A percentile compares a stretch with the other conserved stretches of the same genome.
Conservation (phyloP, 1,140 invertebrate genomes). For the Sitobion miscanthi region DNA sequence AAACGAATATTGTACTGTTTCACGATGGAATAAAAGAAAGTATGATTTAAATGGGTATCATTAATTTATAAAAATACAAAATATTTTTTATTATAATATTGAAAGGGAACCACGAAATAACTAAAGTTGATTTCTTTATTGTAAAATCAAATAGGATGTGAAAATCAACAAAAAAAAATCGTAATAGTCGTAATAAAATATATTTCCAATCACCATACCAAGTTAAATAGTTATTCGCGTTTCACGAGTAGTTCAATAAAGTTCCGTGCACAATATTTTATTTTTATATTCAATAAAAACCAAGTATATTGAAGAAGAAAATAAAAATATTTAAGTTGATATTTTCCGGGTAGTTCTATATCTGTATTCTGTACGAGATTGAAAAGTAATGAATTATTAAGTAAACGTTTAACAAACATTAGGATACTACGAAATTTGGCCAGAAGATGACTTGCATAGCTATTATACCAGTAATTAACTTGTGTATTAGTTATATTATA, state of each 20-base stretch:
- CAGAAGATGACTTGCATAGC: not conserved
- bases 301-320: not conserved
- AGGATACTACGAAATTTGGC: not conserved
- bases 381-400: not conserved
- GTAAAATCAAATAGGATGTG: not conserved
- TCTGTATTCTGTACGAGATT: not conserved
- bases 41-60: not conserved
- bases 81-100: not conserved
- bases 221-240: not conserved
- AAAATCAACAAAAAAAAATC: not conserved
- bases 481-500: not conserved
- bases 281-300: not conserved
- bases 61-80: too few relatives aligned
- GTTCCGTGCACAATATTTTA: not conserved
- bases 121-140: not conserved
- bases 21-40: not conserved
- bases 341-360: not conserved
- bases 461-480: not conserved
- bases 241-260: not conserved
- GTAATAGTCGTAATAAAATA: not conserved
- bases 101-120: not conserved
- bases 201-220: not conserved
- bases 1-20: not conserved
- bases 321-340: not conserved
- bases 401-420: not conserved